phyloP scores from a whole-genome alignment of 2,888 invertebrate species.

The Rhorus exstirpatorius region DNA sequence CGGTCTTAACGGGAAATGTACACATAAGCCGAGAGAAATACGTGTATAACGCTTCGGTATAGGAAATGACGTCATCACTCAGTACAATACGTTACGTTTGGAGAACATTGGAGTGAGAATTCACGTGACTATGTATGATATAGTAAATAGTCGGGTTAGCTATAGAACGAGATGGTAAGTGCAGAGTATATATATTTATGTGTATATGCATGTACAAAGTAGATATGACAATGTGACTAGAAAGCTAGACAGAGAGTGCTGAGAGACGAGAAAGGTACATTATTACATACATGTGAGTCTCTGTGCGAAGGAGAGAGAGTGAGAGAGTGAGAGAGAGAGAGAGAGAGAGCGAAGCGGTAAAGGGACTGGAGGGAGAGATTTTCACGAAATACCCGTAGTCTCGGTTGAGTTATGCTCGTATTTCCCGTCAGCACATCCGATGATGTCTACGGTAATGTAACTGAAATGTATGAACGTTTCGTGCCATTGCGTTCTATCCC shows the following conservation, averaged over 20 bases:
- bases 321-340: conserved; percentile 65
- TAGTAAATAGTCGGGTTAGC: conserved; percentile 45
- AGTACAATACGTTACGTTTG: conserved; percentile 74
- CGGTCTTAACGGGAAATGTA: conserved; percentile 78
- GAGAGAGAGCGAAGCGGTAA: conserved; percentile 68
- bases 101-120: conserved; percentile 62
- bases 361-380: conserved; percentile 74
- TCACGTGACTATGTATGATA: conserved; percentile 38
- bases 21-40: conserved; percentile 68
- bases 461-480: conserved; percentile 85
- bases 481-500: conserved; percentile 75
- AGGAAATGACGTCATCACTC: conserved; percentile 85
- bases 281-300: conserved; percentile 19
- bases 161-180: conserved; percentile 42
- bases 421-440: conserved; percentile 86
- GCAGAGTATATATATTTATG: conserved; percentile 13
- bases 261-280: conserved; percentile 50
- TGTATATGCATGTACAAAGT: conserved; percentile 11
- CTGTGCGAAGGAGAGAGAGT: conserved; percentile 68
- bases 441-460: conserved; percentile 85
- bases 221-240: conserved; percentile 57
- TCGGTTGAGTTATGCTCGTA: conserved; percentile 85
- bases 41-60: conserved; percentile 79
- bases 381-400: conserved; percentile 82
- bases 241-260: conserved; percentile 61